Evolutionary conservation across 2,888 invertebrate genomes (phyloP), one percentile per base, ranked within the genome.

Genomic region (Lapara coniferarum): DNA sequence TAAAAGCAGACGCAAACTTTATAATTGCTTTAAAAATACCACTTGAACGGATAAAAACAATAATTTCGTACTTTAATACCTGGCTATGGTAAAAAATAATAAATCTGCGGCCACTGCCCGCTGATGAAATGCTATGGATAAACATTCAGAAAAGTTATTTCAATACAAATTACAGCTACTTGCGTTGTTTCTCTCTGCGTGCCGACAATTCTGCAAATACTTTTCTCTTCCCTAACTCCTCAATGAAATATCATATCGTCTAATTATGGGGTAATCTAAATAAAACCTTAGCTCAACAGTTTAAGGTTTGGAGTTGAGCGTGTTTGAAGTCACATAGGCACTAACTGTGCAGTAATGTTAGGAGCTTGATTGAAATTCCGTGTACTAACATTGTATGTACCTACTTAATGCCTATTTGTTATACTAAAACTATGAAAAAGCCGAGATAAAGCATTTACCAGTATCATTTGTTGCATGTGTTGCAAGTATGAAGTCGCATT

Each of bases 111-210:
- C 79, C 84, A 85, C 83, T 78, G 81, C 76, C 83, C 80, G 86
- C 77, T 87, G 90, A 91, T 91, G 91, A 90, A 91, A 92, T 89
- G 90, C 89, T 86, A 87, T 89, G 89, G 46, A 91, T 92, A 89
- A 88, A 83, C 91, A 89, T 90, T 90, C 92, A 88, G 85, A 87
- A 89, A 88, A 88, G 89, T 89, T 93, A 93, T 92, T 93, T 89
- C 90, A 90, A 93, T 93, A 92, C 92, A 92, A 93, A 93, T 93
- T 92, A 90, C 91, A 86, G 90, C 89, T 90, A 91, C 92, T 92
- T 90, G 90, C 90, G 81, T 88, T 87, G 90, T 87, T 86, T 81
- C 89, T 85, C 89, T 81, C 84, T 85, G 89, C 89, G 82, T 88
- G 89, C 93, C 93, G 90, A 88, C 89, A 89, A 93, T 93, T 91